Base-by-base conservation (phyloP, 2,113 vertebrate species). In the Calidris pygmaea region DNA sequence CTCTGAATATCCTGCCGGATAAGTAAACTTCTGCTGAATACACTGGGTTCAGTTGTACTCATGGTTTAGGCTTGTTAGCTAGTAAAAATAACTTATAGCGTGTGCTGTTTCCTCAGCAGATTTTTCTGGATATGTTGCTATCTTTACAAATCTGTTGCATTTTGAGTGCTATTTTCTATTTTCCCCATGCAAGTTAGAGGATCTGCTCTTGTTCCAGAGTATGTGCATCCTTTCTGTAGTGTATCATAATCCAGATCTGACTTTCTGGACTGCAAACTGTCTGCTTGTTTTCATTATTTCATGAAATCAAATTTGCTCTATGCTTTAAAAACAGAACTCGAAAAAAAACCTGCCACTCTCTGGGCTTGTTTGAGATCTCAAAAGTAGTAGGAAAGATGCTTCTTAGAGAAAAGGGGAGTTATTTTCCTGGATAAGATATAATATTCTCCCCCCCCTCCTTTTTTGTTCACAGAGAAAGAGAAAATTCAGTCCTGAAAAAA, bases 361-460 rank as follows among this genome's bases (percentile, higher is more conserved):
- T 75, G 48, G 48, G 35, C 30, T 48, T 87, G 48, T 80, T 58
- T 85, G 45, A 52, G 21, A 30, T 85, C 48, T 10, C 34, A 62
- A 23, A 63, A 81, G 27, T 45, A 53, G 39, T 15, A 45, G 63
- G 16, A 62, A 87, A 32, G 48, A 45, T 39, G 4, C 37, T 71
- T 63, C 22, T 58, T 39, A 10, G 48, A 59, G 13, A 52, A 85
- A 26, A 75, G 9, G 7, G 32, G 22, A 26, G 22, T 84, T 71
- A 11, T 37, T 70, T 90, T 79, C 18, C 55, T 85, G 39, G 11
- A 8, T 76, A 48, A 70, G 21, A 22, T 60, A 12, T 1, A 12
- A 1, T n/a, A n/a, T 63, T 74, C 15, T 10, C 3, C 2, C 10
- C 7, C 3, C 1, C 2, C 1, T 27, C 35, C 53, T 26, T 23